A percentile compares a stretch with the other conserved stretches of the same genome.
phyloP scores from a whole-genome alignment of 1,140 invertebrate species.

The Apis cerana region DNA sequence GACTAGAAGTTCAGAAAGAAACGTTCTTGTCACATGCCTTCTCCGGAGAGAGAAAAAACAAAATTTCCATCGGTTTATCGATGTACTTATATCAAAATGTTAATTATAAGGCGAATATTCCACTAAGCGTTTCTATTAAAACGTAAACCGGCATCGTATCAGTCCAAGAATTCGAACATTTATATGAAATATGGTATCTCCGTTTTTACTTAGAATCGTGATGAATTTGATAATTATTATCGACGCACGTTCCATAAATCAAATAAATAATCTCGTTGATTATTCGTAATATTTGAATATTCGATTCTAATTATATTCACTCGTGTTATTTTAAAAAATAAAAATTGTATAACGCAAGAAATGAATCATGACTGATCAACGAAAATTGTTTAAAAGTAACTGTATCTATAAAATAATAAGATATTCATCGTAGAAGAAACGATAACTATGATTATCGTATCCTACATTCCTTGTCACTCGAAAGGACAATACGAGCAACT shows the following conservation, averaged over 20 bases:
- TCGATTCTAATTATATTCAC: no score
- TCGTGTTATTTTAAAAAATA: not conserved
- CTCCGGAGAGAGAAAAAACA: not conserved
- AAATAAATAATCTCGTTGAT: no score
- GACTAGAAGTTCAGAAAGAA: conserved; percentile 44
- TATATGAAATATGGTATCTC: conserved; percentile 7
- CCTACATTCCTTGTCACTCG: not conserved
- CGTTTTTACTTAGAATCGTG: no score
- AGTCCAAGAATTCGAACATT: not conserved
- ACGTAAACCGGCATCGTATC: not conserved
- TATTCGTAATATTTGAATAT: no score
- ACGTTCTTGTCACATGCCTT: conserved; percentile 28
- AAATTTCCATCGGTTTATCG: conserved; percentile 16
- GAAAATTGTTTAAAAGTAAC: not conserved
- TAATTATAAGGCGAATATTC: conserved; percentile 34
- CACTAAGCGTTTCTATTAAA: conserved; percentile 22
- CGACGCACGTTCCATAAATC: no score
- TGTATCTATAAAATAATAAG: not conserved
- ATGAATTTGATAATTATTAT: no score
- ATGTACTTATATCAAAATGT: conserved; percentile 21
- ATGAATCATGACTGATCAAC: not conserved
- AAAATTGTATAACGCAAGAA: not conserved
- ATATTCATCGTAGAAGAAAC: not conserved
- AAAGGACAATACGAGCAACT: conserved; percentile 4
- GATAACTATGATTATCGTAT: not conserved